These are phyloP conservation scores for Girardinus metallicus DNA, from an alignment of 2,797 vertebrate species.

Conservation along the genomic window DNA sequence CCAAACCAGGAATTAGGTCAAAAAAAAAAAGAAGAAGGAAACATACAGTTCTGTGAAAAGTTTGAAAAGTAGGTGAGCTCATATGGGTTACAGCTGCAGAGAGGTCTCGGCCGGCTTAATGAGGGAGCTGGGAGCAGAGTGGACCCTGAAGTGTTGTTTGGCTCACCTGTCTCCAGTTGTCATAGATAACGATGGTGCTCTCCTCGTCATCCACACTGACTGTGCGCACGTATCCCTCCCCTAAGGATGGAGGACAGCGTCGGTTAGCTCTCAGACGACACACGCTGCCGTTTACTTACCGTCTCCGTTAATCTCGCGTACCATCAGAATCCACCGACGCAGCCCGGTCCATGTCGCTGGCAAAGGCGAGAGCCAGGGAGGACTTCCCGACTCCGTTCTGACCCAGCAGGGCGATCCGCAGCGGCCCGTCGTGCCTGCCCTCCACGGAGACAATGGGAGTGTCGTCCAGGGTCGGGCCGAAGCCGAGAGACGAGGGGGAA, in stretches of 20 bases:
- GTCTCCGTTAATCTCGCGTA: conserved; percentile 35
- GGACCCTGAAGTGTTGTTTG: conserved; percentile 45
- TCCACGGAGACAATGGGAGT: conserved; percentile 61
- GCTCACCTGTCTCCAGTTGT: conserved; percentile 93
- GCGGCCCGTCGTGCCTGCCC: conserved; percentile 66
- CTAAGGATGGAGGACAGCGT: conserved; percentile 71
- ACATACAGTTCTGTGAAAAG: background rate
- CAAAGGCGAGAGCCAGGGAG: conserved; percentile 85
- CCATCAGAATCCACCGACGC: conserved; percentile 83
- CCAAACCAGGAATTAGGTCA: background rate
- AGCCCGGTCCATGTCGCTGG: conserved; percentile 80
- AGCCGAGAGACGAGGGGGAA: conserved; percentile 71
- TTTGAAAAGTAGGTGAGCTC: conserved; percentile 16
- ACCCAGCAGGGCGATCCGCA: conserved; percentile 84
- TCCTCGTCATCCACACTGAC: conserved; percentile 90
- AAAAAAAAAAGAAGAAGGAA: background rate
- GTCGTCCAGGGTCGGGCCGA: conserved; percentile 76
- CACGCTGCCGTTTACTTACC: conserved; percentile 42
- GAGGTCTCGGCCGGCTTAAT: conserved; percentile 35
- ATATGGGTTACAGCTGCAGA: conserved; percentile 21
- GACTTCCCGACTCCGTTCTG: conserved; percentile 91
- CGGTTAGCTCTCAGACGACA: conserved; percentile 52
- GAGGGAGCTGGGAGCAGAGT: conserved; percentile 33
- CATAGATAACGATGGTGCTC: conserved; percentile 87
- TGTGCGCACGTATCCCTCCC: conserved; percentile 85